phyloP scores from a whole-genome alignment of 1,140 invertebrate genomes.

The Bombus haemorrhoidalis region DNA sequence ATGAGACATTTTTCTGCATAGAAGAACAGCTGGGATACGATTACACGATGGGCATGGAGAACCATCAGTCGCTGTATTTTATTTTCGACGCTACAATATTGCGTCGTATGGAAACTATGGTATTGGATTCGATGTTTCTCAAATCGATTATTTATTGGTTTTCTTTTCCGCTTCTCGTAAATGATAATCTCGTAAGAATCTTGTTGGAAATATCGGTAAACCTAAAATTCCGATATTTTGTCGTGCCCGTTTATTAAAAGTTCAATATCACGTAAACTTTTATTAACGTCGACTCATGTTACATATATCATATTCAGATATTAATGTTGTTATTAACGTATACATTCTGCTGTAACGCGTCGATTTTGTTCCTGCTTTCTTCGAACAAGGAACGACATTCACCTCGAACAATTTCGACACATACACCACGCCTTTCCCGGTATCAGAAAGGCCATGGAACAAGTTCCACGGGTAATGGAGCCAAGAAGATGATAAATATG shows the following conservation, averaged over 20 bases:
- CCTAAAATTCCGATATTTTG: not conserved
- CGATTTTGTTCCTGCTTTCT: not conserved
- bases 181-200: not conserved
- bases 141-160: conserved; percentile 6
- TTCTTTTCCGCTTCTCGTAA: not conserved
- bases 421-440: not conserved
- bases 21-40: conserved; percentile 49
- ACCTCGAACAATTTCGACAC: not conserved
- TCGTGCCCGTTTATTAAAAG: not conserved
- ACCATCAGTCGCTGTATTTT: conserved; percentile 37
- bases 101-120: conserved; percentile 6
- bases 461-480: conserved; percentile 58
- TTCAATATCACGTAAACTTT: not conserved
- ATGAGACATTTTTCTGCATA: conserved; percentile 63
- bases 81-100: conserved; percentile 22
- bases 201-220: not conserved
- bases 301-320: too few relatives aligned
- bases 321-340: too few relatives aligned
- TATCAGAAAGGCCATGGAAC: not conserved
- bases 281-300: not conserved
- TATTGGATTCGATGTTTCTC: not conserved
- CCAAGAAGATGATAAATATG: conserved; percentile 59
- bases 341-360: too few relatives aligned
- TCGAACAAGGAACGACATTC: not conserved
- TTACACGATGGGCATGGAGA: conserved; percentile 49